A percentile compares a stretch with the other conserved stretches of the same genome.
Evolutionary conservation across 2,797 vertebrate species (phyloP).

Genomic region (Phyllotis vaccarum): DNA sequence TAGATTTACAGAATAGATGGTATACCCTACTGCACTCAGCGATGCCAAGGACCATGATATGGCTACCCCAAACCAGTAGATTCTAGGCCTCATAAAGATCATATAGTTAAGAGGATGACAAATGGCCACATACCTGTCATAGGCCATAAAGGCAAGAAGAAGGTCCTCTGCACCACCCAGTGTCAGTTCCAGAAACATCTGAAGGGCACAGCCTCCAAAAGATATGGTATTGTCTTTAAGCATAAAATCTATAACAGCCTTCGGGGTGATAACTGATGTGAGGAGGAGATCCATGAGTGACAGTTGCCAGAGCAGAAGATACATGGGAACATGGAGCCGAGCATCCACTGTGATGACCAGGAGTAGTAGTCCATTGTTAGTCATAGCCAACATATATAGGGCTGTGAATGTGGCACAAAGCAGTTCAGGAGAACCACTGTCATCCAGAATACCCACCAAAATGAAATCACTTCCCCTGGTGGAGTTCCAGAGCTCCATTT

Average conservation of each 20-base stretch:
- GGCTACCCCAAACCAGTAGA: constrained; percentile 67
- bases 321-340: constrained; percentile 76
- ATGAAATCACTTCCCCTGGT: constrained; percentile 62
- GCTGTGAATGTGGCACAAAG: constrained; percentile 52
- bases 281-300: constrained; percentile 81
- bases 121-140: constrained; percentile 83
- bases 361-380: constrained; percentile 49
- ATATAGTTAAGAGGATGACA: constrained; percentile 82
- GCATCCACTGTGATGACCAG: constrained; percentile 60
- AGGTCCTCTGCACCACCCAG: constrained; percentile 79
- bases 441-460: constrained; percentile 76
- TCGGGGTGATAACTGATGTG: constrained; percentile 80
- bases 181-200: constrained; percentile 78
- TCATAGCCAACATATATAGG: constrained; percentile 66
- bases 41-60: constrained; percentile 67
- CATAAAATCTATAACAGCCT: constrained; percentile 70
- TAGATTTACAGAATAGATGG: constrained; percentile 72
- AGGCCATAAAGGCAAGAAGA: constrained; percentile 83
- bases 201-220: constrained; percentile 77
- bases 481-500: constrained; percentile 61
- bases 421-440: constrained; percentile 62
- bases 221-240: constrained; percentile 68
- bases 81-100: constrained; percentile 64
- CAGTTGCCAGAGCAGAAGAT: constrained; percentile 77
- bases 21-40: constrained; percentile 60